phyloP scores from a whole-genome alignment of 2,113 vertebrate species.

The Semicossyphus pulcher region DNA sequence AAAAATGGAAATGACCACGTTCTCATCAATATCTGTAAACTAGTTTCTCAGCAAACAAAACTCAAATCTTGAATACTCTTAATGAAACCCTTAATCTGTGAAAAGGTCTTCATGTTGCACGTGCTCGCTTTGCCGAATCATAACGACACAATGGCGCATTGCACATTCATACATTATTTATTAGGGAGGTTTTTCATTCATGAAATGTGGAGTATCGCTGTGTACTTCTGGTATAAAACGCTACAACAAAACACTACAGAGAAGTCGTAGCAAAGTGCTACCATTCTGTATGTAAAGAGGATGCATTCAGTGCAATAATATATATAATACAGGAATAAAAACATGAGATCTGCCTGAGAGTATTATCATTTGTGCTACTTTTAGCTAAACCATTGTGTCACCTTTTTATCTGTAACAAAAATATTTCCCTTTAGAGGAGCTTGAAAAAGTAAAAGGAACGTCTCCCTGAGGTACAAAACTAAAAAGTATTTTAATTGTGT shows the following conservation, averaged over 20 bases:
- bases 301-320: constrained; percentile 29
- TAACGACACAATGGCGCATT: not conserved
- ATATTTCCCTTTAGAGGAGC: not conserved
- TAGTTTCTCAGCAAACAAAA: too few relatives aligned
- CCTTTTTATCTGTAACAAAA: not conserved
- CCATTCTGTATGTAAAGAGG: not conserved
- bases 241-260: constrained; percentile 2
- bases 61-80: too few relatives aligned
- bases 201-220: not conserved
- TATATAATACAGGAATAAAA: not conserved
- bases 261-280: not conserved
- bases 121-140: constrained; percentile 12
- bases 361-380: not conserved
- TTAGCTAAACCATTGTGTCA: not conserved
- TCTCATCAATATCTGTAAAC: too few relatives aligned
- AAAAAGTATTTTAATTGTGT: too few relatives aligned
- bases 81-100: too few relatives aligned
- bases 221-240: constrained; percentile 2
- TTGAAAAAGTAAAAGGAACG: not conserved
- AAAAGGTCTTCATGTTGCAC: not conserved
- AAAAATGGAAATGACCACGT: too few relatives aligned
- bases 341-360: constrained; percentile 1
- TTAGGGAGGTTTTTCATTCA: constrained; percentile 12
- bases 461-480: constrained; percentile 50
- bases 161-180: constrained; percentile 22